Percentiles rank a stretch among this genome's conserved stretches.
Conservation (phyloP, 64 coral and sea anemone species). For the Stylophora pistillata region DNA sequence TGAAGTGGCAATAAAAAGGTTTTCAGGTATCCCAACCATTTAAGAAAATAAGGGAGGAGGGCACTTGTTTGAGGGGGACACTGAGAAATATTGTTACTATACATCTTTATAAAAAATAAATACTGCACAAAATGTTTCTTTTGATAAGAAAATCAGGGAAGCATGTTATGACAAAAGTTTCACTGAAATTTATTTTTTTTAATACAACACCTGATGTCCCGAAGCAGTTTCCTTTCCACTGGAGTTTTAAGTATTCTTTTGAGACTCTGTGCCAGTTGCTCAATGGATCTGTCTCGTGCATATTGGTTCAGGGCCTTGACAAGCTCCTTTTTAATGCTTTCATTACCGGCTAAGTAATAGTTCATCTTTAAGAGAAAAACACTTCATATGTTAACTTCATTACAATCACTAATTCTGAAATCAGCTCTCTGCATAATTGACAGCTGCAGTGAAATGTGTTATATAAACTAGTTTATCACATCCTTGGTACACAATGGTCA, state of each 20-base stretch:
- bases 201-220: constrained; percentile 74
- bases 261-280: constrained; percentile 62
- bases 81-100: too few species aligned
- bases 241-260: constrained; percentile 77
- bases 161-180: neutral
- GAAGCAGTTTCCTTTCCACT: constrained; percentile 80
- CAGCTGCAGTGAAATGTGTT: too few species aligned
- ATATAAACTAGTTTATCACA: too few species aligned
- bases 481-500: too few species aligned
- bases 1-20: too few species aligned
- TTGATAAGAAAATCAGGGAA: too few species aligned
- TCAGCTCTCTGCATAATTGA: too few species aligned
- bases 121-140: too few species aligned
- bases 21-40: too few species aligned
- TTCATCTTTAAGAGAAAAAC: constrained; percentile 84
- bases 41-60: too few species aligned
- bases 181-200: neutral
- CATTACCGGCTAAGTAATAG: constrained; percentile 87
- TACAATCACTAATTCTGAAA: too few species aligned
- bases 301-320: constrained; percentile 92
- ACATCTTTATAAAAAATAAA: neutral
- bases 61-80: too few species aligned
- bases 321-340: constrained; percentile 71
- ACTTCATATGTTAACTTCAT: neutral
- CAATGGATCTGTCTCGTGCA: constrained; percentile 87